phyloP scores from a whole-genome alignment of 1,140 invertebrate genomes.

The Apis laboriosa region DNA sequence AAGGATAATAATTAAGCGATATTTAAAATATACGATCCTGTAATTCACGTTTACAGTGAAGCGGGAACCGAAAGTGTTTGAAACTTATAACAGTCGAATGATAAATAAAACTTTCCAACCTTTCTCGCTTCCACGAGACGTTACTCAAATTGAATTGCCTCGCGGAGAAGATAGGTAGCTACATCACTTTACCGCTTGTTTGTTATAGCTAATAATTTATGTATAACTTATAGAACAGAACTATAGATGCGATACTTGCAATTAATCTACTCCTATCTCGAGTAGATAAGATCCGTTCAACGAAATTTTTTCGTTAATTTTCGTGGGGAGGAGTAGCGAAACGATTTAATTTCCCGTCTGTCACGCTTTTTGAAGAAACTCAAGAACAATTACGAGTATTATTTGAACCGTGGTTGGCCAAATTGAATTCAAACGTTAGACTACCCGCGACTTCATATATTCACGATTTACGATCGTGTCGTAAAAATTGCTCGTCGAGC shows the following conservation, averaged over 20 bases:
- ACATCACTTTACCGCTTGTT: background rate
- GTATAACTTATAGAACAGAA: too few species aligned
- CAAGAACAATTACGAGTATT: background rate
- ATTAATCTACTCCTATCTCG: too few species aligned
- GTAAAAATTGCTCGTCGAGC: conserved; percentile 9
- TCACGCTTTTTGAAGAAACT: background rate
- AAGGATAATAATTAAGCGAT: background rate
- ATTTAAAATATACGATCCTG: background rate
- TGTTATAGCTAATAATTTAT: too few species aligned
- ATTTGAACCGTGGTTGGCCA: background rate
- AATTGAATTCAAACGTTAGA: conserved; percentile 11
- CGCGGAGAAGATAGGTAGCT: conserved; percentile 16
- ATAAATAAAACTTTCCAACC: conserved; percentile 34
- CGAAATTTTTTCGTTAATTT: too few species aligned
- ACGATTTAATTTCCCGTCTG: background rate
- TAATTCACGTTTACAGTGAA: conserved; percentile 17
- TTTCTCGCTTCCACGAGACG: conserved; percentile 6
- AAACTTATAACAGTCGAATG: too few species aligned
- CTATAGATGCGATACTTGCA: too few species aligned
- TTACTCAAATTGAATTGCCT: conserved; percentile 45
- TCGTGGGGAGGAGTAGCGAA: too few species aligned
- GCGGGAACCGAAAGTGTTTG: too few species aligned
- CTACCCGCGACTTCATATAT: background rate
- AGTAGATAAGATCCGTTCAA: too few species aligned
- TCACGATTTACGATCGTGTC: background rate